Percentiles rank a stretch among this genome's conserved stretches.
phyloP scores from a whole-genome alignment of 2,888 invertebrate species.

The Drosophila mettleri region DNA sequence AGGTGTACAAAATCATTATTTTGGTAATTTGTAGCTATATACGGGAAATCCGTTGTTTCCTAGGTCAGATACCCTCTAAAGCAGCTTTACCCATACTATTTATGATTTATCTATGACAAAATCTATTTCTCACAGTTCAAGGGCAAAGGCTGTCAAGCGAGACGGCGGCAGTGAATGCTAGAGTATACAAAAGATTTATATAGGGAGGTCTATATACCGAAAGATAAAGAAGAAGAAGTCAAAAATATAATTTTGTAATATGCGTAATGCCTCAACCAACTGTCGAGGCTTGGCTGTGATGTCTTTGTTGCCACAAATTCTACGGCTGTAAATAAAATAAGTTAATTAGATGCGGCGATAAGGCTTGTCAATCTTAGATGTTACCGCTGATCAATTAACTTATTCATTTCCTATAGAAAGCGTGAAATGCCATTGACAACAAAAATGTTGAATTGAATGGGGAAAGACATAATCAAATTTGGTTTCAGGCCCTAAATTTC shows the following conservation, averaged over 20 bases:
- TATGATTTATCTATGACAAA: not conserved
- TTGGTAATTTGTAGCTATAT: conserved; percentile 4
- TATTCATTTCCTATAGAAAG: conserved; percentile 8
- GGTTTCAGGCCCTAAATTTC: not conserved
- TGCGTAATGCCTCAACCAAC: not conserved
- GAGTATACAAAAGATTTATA: not conserved
- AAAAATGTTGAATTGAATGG: conserved; percentile 1
- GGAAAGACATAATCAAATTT: not conserved
- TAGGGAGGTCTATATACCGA: not conserved
- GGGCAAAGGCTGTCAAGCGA: conserved; percentile 10
- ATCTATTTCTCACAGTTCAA: conserved; percentile 11
- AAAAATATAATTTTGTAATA: not conserved
- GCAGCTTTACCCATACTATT: not conserved
- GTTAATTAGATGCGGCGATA: conserved; percentile 2
- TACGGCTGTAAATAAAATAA: not conserved
- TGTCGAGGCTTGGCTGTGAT: not conserved
- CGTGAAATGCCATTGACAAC: conserved; percentile 1
- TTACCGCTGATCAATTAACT: conserved; percentile 7
- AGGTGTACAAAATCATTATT: not conserved
- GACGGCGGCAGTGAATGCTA: not conserved
- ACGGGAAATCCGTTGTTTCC: not conserved
- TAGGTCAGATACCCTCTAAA: conserved; percentile 6
- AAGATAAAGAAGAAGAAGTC: not conserved
- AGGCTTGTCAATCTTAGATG: conserved; percentile 10
- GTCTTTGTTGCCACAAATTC: not conserved